A percentile compares a stretch with the other conserved stretches of the same genome.
These are phyloP conservation scores for Lepus timidus DNA, from an alignment of 2,113 vertebrate species.

Conservation along the genomic window DNA sequence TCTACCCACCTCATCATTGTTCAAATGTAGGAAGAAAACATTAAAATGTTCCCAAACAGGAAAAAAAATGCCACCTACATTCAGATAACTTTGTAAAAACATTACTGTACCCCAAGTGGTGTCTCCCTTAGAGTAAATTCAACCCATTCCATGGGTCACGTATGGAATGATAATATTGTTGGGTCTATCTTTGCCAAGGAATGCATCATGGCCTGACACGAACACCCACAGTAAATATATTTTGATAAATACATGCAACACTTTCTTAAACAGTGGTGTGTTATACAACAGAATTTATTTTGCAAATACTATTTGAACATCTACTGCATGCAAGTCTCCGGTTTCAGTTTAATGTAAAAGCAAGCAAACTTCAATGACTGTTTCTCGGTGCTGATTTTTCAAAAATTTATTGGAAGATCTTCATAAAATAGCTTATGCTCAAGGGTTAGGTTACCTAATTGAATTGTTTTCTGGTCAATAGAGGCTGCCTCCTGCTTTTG, in stretches of 20 bases:
- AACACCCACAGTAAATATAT: background rate
- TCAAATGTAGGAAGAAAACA: slow-evolving; percentile 39
- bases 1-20: background rate
- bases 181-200: slow-evolving; percentile 44
- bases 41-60: slow-evolving; percentile 8
- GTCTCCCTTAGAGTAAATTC: slow-evolving; percentile 20
- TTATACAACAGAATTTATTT: background rate
- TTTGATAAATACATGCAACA: slow-evolving; percentile 37
- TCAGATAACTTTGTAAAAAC: slow-evolving; percentile 42
- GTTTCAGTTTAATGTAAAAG: background rate
- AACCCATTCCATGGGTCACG: background rate
- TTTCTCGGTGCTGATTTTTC: background rate
- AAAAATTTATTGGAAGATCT: background rate
- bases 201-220: background rate
- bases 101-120: background rate
- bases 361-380: background rate
- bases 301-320: background rate
- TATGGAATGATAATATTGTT: background rate
- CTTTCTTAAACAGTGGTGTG: background rate
- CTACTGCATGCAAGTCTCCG: background rate
- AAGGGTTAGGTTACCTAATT: background rate
- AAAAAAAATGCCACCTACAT: background rate
- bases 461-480: background rate
- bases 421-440: background rate
- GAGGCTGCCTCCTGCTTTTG: slow-evolving; percentile 7